Conservation (phyloP, 2,113 vertebrate species). For the Lanius collurio region DNA sequence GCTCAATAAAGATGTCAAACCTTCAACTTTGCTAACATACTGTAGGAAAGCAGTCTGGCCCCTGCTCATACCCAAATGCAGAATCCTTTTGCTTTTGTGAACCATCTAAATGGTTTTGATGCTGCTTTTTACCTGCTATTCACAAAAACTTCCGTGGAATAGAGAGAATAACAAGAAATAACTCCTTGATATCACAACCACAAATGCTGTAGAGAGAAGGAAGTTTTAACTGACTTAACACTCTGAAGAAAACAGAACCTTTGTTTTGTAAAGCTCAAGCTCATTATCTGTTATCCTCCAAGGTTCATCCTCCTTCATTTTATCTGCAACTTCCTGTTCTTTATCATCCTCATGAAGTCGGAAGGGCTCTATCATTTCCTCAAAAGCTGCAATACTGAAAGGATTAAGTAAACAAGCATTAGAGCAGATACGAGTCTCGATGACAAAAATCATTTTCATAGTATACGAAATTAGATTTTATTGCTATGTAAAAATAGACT, state of each 20-base stretch:
- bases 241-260: slow-evolving; percentile 73
- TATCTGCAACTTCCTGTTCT: slow-evolving; percentile 93
- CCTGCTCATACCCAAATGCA: neutral
- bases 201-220: neutral
- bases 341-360: slow-evolving; percentile 95
- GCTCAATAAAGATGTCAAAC: neutral
- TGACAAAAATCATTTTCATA: neutral
- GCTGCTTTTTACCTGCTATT: neutral
- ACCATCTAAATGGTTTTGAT: neutral
- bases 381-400: slow-evolving; percentile 85
- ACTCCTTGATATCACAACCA: neutral
- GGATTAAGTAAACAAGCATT: neutral
- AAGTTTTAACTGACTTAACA: neutral
- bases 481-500: neutral
- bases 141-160: neutral
- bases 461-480: neutral
- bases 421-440: neutral
- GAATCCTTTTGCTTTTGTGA: neutral
- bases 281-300: slow-evolving; percentile 98
- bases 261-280: slow-evolving; percentile 93
- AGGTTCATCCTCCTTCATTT: slow-evolving; percentile 94
- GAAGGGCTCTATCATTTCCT: slow-evolving; percentile 94
- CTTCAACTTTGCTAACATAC: neutral
- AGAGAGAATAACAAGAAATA: neutral
- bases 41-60: neutral